Conservation (phyloP, 2,888 invertebrate genomes). For the Macaria notata region DNA sequence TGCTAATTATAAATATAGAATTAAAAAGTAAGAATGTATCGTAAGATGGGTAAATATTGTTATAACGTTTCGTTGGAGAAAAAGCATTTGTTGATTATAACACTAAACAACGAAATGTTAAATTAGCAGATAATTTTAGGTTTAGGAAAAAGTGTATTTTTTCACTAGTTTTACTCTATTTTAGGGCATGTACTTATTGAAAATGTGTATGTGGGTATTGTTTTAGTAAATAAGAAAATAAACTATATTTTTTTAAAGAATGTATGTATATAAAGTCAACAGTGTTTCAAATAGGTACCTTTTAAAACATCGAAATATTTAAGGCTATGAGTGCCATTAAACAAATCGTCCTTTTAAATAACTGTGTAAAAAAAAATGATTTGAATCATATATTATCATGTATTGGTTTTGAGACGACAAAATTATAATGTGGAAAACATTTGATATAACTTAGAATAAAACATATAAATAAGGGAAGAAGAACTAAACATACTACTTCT, state of each 20-base stretch:
- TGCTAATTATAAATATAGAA: constrained; percentile 13
- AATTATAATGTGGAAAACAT: too few species aligned
- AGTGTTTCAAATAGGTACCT: constrained; percentile 24
- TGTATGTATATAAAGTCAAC: constrained; percentile 28
- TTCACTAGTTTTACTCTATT: constrained; percentile 5
- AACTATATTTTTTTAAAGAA: neutral
- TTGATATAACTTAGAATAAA: too few species aligned
- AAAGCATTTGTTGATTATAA: constrained; percentile 29
- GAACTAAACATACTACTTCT: too few species aligned
- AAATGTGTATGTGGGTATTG: constrained; percentile 6
- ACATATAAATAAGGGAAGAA: too few species aligned
- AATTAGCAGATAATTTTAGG: neutral
- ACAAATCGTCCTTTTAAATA: neutral
- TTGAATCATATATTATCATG: too few species aligned
- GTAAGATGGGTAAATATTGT: constrained; percentile 6
- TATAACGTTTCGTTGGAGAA: constrained; percentile 15
- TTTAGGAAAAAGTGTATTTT: neutral
- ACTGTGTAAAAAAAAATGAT: neutral
- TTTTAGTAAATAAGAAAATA: constrained; percentile 5
- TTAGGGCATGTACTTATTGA: constrained; percentile 10
- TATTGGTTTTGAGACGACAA: too few species aligned
- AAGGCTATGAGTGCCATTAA: constrained; percentile 79
- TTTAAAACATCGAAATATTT: constrained; percentile 51
- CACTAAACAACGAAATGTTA: constrained; percentile 24
- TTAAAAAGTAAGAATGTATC: constrained; percentile 4